Evolutionary conservation across 92 coral and sea anemone species (phyloP).

Genomic region (Phenganax stokvisi): DNA sequence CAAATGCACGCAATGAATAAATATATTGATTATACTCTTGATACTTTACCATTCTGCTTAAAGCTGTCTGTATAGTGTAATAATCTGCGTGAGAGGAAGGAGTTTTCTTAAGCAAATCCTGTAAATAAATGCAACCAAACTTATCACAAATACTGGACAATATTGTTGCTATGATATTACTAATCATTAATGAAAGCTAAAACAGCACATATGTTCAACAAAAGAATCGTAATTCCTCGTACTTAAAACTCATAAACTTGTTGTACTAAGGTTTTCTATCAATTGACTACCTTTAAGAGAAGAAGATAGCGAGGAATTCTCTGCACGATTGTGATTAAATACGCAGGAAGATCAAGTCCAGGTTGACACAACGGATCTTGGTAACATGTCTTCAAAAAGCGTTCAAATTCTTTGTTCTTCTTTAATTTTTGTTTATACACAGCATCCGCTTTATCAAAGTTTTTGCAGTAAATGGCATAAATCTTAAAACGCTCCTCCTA

Average conservation of each 20-base stretch:
- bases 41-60: conserved; percentile 64
- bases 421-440: conserved; percentile 64
- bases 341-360: conserved; percentile 83
- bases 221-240: too few relatives aligned
- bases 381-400: conserved; percentile 79
- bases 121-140: not conserved
- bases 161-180: not conserved
- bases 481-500: conserved; percentile 56
- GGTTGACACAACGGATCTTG: conserved; percentile 81
- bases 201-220: too few relatives aligned
- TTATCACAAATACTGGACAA: not conserved
- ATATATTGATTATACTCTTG: not conserved
- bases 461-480: conserved; percentile 83
- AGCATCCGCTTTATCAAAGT: conserved; percentile 75
- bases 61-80: conserved; percentile 55
- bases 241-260: too few relatives aligned
- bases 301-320: conserved; percentile 94
- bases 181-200: not conserved
- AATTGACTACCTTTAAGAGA: conserved; percentile 60
- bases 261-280: too few relatives aligned
- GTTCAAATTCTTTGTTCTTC: conserved; percentile 77
- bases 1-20: not conserved
- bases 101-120: conserved; percentile 77
- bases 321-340: conserved; percentile 86
- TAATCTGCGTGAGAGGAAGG: conserved; percentile 71